A percentile compares a stretch with the other conserved stretches of the same genome.
These are phyloP conservation scores for Tholera decimalis DNA, from an alignment of 2,888 invertebrate species.

Conservation along the genomic window DNA sequence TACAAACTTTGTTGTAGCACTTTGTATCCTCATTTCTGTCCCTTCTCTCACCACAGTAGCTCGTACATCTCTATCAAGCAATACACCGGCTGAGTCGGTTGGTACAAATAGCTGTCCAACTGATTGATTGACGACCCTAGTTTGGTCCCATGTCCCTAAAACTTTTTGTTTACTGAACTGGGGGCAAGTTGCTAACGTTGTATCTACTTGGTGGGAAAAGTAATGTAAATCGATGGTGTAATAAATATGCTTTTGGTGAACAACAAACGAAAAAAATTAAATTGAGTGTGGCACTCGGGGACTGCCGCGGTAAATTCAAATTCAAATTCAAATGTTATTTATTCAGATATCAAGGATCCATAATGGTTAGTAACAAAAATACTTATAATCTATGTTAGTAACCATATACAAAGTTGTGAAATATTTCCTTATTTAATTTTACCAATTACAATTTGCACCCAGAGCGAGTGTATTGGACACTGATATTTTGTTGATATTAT, in stretches of 20 bases:
- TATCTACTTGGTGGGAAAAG: slow-evolving; percentile 35
- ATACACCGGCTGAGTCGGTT: slow-evolving; percentile 58
- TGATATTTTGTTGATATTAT: no score
- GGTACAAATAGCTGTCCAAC: slow-evolving; percentile 71
- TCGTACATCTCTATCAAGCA: slow-evolving; percentile 37
- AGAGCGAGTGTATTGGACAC: no score
- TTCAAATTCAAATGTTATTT: no score
- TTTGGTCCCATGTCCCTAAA: slow-evolving; percentile 72
- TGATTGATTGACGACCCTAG: slow-evolving; percentile 83
- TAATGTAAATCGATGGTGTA: slow-evolving; percentile 60
- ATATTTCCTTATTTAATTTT: no score
- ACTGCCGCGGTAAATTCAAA: no score
- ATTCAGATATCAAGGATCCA: no score
- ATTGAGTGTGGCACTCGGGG: no score
- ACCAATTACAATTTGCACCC: no score
- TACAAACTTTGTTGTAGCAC: not conserved
- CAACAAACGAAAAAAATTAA: no score
- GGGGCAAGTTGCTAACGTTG: slow-evolving; percentile 64
- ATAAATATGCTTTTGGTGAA: slow-evolving; percentile 39
- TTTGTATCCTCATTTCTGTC: not conserved
- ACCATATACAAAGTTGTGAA: no score
- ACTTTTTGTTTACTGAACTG: slow-evolving; percentile 80
- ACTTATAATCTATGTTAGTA: no score
- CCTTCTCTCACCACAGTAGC: slow-evolving; percentile 12
- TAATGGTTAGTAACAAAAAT: no score